Percentiles rank a stretch among this genome's conserved stretches.
These are phyloP conservation scores for Poecilia velifera DNA, from an alignment of 2,797 vertebrate species.

Conservation along the genomic window DNA sequence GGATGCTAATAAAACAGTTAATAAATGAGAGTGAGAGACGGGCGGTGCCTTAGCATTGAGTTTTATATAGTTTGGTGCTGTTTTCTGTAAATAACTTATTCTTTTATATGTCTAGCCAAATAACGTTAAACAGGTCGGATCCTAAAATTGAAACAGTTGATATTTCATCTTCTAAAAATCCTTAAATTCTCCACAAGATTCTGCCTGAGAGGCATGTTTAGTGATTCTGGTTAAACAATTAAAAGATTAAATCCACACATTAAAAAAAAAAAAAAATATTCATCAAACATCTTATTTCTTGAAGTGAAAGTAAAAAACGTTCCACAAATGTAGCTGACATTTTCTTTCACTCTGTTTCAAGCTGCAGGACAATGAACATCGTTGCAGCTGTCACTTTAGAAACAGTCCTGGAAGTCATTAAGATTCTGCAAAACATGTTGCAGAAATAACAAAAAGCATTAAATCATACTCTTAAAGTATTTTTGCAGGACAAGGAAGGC, in stretches of 20 bases:
- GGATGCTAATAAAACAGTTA: background rate
- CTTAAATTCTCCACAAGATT: background rate
- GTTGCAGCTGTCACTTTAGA: background rate
- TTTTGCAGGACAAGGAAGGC: background rate
- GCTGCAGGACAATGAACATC: background rate
- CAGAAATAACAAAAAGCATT: background rate
- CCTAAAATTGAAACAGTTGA: background rate
- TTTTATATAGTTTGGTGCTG: background rate
- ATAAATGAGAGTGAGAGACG: background rate
- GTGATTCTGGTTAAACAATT: background rate
- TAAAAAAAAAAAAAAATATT: background rate
- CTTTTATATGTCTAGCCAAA: background rate
- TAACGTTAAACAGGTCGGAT: background rate
- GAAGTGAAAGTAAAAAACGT: background rate
- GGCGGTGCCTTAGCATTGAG: background rate
- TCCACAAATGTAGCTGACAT: background rate
- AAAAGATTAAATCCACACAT: background rate
- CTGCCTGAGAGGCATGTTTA: background rate
- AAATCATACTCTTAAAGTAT: background rate
- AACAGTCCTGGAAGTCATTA: background rate
- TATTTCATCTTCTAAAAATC: background rate
- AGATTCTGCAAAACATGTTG: background rate
- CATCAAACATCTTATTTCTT: background rate
- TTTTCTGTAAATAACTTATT: background rate
- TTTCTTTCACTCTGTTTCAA: background rate